A percentile compares a stretch with the other conserved stretches of the same genome.
phyloP scores from a whole-genome alignment of 2,888 invertebrate genomes.

The Byasa hedistus region DNA sequence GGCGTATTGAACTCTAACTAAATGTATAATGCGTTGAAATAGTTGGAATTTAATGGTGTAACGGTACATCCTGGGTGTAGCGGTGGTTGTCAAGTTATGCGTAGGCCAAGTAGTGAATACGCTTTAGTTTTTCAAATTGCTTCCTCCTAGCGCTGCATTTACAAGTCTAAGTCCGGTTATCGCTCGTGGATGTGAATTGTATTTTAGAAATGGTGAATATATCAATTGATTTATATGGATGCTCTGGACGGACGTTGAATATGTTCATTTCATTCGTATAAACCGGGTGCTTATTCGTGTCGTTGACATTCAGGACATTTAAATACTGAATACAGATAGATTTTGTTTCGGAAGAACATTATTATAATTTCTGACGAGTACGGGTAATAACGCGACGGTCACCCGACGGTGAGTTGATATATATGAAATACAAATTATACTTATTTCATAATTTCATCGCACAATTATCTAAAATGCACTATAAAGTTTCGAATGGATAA shows the following conservation, averaged over 20 bases:
- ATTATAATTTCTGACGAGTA: too few relatives aligned
- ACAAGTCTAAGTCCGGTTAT: slow-evolving; percentile 26
- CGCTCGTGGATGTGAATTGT: neutral
- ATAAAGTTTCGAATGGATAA: too few relatives aligned
- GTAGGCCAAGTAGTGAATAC: slow-evolving; percentile 5
- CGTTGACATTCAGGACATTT: slow-evolving; percentile 2
- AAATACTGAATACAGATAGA: neutral
- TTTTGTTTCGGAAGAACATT: neutral
- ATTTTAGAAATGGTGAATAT: slow-evolving; percentile 22
- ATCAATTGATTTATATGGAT: slow-evolving; percentile 18
- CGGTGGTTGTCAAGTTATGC: slow-evolving; percentile 10
- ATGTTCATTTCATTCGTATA: slow-evolving; percentile 7
- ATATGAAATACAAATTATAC: too few relatives aligned
- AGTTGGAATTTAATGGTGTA: slow-evolving; percentile 15
- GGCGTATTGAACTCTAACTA: neutral
- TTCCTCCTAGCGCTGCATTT: slow-evolving; percentile 17
- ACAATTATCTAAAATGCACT: too few relatives aligned
- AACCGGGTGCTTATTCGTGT: neutral
- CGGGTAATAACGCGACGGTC: too few relatives aligned
- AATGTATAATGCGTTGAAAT: slow-evolving; percentile 5
- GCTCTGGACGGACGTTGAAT: neutral
- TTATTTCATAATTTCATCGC: too few relatives aligned
- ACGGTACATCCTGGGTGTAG: slow-evolving; percentile 4
- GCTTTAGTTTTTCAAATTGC: slow-evolving; percentile 22
- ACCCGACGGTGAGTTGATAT: too few relatives aligned